These are phyloP conservation scores for Drosophila falleni DNA, from an alignment of 2,888 invertebrate genomes.

Conservation along the genomic window DNA sequence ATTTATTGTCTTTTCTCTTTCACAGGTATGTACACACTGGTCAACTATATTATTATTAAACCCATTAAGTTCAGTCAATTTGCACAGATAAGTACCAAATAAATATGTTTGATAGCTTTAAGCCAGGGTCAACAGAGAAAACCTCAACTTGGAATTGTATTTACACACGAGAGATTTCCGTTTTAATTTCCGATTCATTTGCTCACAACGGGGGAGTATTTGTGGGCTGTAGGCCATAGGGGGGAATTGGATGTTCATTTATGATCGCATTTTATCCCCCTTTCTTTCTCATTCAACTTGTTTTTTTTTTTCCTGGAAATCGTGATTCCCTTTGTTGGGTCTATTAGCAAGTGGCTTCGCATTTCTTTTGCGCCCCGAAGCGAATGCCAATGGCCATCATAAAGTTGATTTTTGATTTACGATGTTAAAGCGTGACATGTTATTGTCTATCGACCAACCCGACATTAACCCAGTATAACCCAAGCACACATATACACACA, in stretches of 20 bases:
- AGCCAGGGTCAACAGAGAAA: conserved; percentile 11
- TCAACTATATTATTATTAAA: conserved; percentile 17
- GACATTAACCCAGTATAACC: neutral
- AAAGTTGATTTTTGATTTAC: conserved; percentile 71
- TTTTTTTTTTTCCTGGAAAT: conserved; percentile 11
- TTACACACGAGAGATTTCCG: conserved; percentile 55
- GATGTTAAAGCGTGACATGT: conserved; percentile 64
- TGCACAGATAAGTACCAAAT: conserved; percentile 64
- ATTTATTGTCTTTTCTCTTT: conserved; percentile 30
- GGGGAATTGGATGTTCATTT: conserved; percentile 33
- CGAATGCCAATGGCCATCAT: conserved; percentile 46
- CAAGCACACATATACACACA: neutral
- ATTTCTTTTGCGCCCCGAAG: conserved; percentile 11
- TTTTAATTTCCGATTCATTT: conserved; percentile 71
- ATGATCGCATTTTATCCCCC: conserved; percentile 37
- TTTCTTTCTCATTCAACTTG: neutral
- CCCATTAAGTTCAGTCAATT: conserved; percentile 13
- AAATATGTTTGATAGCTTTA: conserved; percentile 38
- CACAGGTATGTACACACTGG: conserved; percentile 59
- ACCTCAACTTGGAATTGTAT: conserved; percentile 31
- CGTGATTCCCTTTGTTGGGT: conserved; percentile 32
- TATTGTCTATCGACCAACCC: conserved; percentile 51
- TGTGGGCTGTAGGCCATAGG: neutral
- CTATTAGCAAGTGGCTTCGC: conserved; percentile 39
- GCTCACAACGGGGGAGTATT: conserved; percentile 9